A percentile compares a stretch with the other conserved stretches of the same genome.
Conservation (phyloP, 2,113 vertebrate species). For the Nymphicus hollandicus region DNA sequence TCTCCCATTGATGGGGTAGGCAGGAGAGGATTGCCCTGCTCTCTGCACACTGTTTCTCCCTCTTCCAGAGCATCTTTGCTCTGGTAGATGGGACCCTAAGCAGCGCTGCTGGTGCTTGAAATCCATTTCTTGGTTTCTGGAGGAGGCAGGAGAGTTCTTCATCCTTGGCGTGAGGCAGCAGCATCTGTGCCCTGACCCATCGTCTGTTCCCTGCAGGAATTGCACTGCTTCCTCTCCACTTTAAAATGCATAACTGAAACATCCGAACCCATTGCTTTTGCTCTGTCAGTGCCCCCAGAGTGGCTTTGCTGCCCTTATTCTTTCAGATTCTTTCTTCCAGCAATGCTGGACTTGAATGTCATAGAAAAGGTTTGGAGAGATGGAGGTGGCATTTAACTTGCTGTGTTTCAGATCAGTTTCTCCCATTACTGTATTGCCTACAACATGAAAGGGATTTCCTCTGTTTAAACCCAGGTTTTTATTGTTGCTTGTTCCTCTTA, state of each 20-base stretch:
- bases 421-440: background rate
- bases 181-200: background rate
- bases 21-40: background rate
- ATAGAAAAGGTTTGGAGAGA: background rate
- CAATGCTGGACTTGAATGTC: rapidly evolving
- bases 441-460: background rate
- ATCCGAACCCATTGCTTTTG: background rate
- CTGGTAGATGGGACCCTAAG: too few species aligned
- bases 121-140: background rate
- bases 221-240: background rate
- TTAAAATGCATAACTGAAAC: background rate
- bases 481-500: background rate
- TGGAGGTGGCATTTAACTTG: background rate
- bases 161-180: background rate
- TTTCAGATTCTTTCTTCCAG: background rate
- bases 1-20: background rate
- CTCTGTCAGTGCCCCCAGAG: background rate
- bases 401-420: background rate
- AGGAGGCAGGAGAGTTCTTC: background rate
- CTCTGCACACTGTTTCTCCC: background rate
- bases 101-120: background rate
- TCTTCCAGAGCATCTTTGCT: background rate
- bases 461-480: background rate
- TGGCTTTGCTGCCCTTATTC: background rate
- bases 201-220: background rate